Conservation (phyloP, 1,140 invertebrate genomes). For the Zelostemma sp. region DNA sequence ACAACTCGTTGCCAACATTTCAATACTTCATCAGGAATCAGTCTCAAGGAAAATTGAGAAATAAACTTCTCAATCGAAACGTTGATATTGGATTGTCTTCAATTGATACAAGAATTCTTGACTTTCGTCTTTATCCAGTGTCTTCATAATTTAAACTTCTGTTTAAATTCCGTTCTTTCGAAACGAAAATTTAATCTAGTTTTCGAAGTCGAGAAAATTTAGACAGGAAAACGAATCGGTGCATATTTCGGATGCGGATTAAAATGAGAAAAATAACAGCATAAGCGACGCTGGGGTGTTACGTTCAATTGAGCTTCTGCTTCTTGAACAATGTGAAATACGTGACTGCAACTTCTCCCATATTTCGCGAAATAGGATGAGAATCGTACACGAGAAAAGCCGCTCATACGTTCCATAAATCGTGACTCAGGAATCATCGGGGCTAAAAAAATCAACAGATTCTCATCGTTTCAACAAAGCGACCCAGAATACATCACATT, state of each 20-base stretch:
- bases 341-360: constrained; percentile 55
- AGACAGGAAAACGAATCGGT: no score
- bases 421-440: constrained; percentile 37
- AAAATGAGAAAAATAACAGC: constrained; percentile 14
- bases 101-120: neutral
- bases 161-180: neutral
- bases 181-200: neutral
- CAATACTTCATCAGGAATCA: no score
- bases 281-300: constrained; percentile 23
- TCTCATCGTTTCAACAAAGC: constrained; percentile 10
- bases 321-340: constrained; percentile 52
- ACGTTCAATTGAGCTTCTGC: constrained; percentile 45
- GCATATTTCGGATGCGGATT: neutral
- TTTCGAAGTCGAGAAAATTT: no score
- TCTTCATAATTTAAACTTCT: no score
- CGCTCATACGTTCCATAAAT: constrained; percentile 47
- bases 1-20: neutral
- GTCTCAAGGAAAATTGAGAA: neutral
- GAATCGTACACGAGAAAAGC: constrained; percentile 42
- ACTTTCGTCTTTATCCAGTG: neutral
- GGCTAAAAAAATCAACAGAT: constrained; percentile 33
- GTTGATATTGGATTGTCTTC: neutral
- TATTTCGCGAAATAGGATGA: constrained; percentile 47
- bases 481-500: constrained; percentile 14
- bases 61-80: neutral